Evolutionary conservation across 2,113 vertebrate genomes (phyloP).

Genomic region (Paraplagusia blochii): DNA sequence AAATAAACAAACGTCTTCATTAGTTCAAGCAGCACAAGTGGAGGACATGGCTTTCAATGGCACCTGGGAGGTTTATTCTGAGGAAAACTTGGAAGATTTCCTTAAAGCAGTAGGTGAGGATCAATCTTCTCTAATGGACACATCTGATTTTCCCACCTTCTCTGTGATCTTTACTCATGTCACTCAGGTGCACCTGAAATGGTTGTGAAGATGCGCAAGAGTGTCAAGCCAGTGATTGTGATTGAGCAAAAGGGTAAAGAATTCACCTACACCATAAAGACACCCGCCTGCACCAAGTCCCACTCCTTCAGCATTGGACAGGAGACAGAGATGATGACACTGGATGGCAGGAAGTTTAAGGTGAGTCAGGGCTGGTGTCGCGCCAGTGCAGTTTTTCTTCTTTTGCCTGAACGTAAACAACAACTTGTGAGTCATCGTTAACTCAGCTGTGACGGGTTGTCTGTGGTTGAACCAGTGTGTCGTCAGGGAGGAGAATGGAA

Average conservation of each 20-base stretch:
- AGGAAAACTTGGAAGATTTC: slow-evolving; percentile 81
- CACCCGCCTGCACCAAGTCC: slow-evolving; percentile 67
- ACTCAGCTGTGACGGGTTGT: neutral
- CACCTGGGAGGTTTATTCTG: slow-evolving; percentile 80
- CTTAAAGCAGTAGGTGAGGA: slow-evolving; percentile 78
- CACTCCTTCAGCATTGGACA: slow-evolving; percentile 79
- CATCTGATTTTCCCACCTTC: fast-evolving
- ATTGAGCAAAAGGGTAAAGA: slow-evolving; percentile 80
- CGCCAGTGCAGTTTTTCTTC: neutral
- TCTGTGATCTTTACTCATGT: neutral
- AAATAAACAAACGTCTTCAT: slow-evolving; percentile 15
- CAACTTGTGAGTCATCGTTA: too few relatives aligned
- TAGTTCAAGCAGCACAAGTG: neutral
- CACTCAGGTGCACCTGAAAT: slow-evolving; percentile 75
- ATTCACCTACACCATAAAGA: slow-evolving; percentile 80
- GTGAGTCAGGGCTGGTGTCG: slow-evolving; percentile 22
- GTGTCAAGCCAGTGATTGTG: slow-evolving; percentile 76
- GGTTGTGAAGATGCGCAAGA: slow-evolving; percentile 76
- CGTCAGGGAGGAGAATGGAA: slow-evolving; percentile 75
- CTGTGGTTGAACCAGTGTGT: slow-evolving; percentile 68
- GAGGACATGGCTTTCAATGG: slow-evolving; percentile 79
- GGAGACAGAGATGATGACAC: slow-evolving; percentile 73
- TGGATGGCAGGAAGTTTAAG: slow-evolving; percentile 68
- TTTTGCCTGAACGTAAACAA: too few relatives aligned
- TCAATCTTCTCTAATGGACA: neutral